phyloP scores from a whole-genome alignment of 2,888 invertebrate genomes.

The Dendrolimus pini region DNA sequence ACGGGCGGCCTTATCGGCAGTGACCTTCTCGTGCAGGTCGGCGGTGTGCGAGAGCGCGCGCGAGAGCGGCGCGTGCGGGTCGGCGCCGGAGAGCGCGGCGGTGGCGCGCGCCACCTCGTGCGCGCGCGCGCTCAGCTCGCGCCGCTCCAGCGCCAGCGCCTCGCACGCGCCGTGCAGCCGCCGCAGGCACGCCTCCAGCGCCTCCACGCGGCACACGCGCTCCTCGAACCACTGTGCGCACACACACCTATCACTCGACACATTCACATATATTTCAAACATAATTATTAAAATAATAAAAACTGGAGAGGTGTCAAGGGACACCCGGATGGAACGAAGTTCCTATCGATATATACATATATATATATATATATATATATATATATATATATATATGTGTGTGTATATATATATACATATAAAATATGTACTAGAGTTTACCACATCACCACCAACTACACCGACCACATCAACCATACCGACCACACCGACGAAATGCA shows the following conservation, averaged over 20 bases:
- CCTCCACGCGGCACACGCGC: conserved; percentile 93
- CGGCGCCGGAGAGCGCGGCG: conserved; percentile 90
- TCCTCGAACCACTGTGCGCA: conserved; percentile 97
- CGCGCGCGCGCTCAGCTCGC: conserved; percentile 87
- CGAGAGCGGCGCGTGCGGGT: conserved; percentile 94
- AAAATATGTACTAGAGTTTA: no score
- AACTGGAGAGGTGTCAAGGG: no score
- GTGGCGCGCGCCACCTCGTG: conserved; percentile 92
- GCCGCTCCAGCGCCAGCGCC: conserved; percentile 89
- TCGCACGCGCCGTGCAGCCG: conserved; percentile 93
- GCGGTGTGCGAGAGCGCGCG: conserved; percentile 85
- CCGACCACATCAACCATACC: no score
- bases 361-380: no score
- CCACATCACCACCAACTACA: no score
- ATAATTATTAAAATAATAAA: background rate
- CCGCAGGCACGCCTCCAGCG: conserved; percentile 90
- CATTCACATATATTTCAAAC: background rate
- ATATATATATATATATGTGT: no score
- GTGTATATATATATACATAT: no score
- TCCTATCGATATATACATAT: background rate
- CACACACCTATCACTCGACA: background rate
- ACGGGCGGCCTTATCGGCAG: no score
- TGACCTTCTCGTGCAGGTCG: conserved; percentile 27
- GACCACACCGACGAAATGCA: no score
- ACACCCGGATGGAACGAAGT: no score